phyloP scores from a whole-genome alignment of 92 coral and sea anemone genomes.

The Hydrozoanthus gracilis region DNA sequence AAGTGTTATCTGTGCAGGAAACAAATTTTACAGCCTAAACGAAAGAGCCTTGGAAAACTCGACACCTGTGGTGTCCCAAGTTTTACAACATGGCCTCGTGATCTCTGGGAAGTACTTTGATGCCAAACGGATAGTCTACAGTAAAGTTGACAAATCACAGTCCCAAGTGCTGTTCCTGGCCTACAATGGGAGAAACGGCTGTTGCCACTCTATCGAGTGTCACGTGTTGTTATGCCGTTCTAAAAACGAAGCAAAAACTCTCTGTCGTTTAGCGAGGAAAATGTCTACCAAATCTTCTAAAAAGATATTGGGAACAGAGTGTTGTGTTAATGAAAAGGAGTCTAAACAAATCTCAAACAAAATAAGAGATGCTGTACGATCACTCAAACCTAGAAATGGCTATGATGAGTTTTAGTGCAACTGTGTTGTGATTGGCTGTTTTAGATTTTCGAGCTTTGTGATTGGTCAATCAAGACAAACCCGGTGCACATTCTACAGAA shows the following conservation, averaged over 20 bases:
- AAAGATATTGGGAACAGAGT: too few species aligned
- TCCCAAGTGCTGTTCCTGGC: neutral
- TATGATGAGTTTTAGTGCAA: too few species aligned
- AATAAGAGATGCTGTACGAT: too few species aligned
- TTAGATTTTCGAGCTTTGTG: too few species aligned
- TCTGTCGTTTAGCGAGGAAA: neutral
- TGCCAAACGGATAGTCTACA: neutral
- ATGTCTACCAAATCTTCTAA: neutral
- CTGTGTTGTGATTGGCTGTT: too few species aligned
- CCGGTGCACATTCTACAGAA: too few species aligned
- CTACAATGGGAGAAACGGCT: neutral
- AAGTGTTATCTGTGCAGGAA: neutral
- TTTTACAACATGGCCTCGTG: neutral
- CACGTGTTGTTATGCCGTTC: neutral
- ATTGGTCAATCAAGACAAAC: too few species aligned
- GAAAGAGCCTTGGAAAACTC: neutral
- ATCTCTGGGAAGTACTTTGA: neutral
- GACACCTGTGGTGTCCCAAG: neutral
- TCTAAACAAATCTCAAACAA: too few species aligned
- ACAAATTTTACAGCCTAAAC: neutral
- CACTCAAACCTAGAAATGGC: too few species aligned
- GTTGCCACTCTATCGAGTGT: neutral
- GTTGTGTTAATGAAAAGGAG: too few species aligned
- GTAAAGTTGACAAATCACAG: neutral
- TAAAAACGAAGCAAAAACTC: conserved; percentile 2